Evolutionary conservation across 2,888 invertebrate genomes (phyloP), one percentile per base, ranked within the genome.

Genomic region (Agonum fuliginosum): DNA sequence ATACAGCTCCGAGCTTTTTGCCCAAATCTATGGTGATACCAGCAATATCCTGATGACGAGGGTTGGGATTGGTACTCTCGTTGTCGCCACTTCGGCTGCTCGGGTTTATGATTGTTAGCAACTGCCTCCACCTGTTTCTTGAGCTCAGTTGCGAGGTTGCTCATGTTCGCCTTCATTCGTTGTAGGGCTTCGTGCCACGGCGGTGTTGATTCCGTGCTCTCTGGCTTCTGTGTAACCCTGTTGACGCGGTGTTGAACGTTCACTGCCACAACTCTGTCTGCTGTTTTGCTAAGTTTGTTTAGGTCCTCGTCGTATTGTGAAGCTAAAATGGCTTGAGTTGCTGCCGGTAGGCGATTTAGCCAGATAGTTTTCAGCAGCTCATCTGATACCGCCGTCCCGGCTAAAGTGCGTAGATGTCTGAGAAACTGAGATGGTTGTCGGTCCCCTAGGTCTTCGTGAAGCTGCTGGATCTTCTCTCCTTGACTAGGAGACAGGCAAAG

Each of bases 341-440:
- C 14, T 3, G 46, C 34, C 1, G 79, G 79, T 5, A 80, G 65
- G n/a, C 77, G 72, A 0, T 43, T 8, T 12, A 80, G 17, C 78
- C 79, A 80, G 3, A 81, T 54, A 1, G 78, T 34, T 1, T 79
- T 37, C 0, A 81, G 19, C 0, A 81, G 12, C 0, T 54, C 24
- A 1, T 81, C 81, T 0, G 79, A 20, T 0, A 81, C 79, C 0
- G 48, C 24, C 8, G 30, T 20, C 6, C 37, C 54, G 3, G 41
- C 30, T 43, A 67, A 27, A 0, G 6, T 1, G 1, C 37, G 41
- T n/a, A 72, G 2, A 17, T 54, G 73, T 0, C 73, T 34, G 1
- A 73, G 27, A 17, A 58, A 41, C 20, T 73, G 54, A 5, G 73
- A 54, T 1, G 73, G 73, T 24, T 22, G 12, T 5, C 58, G 41